These are phyloP conservation scores for Amniataba percoides DNA, from an alignment of 2,797 vertebrate species.

Conservation along the genomic window DNA sequence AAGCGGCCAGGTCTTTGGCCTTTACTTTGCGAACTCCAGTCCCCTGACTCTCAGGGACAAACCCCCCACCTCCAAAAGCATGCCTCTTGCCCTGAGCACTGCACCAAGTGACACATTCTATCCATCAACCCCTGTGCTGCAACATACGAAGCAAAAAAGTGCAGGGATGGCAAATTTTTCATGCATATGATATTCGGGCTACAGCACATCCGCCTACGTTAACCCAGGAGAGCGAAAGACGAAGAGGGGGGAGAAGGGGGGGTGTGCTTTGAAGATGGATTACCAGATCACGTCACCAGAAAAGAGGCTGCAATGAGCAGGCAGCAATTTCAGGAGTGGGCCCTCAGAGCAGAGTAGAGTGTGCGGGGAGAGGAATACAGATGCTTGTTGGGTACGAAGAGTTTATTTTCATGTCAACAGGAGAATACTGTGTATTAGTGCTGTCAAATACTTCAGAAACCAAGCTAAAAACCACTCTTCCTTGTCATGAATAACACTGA, in stretches of 20 bases:
- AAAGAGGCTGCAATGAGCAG: constrained; percentile 60
- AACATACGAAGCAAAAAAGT: constrained; percentile 70
- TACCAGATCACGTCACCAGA: constrained; percentile 72
- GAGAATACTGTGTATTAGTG: constrained; percentile 37
- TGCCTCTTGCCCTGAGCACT: constrained; percentile 66
- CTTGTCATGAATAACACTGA: constrained; percentile 19
- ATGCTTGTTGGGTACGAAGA: constrained; percentile 49
- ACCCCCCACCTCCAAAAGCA: constrained; percentile 49
- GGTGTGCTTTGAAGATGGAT: constrained; percentile 77
- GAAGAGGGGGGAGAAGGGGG: not conserved
- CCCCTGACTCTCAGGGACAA: constrained; percentile 59
- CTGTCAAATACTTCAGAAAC: constrained; percentile 34
- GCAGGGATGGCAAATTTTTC: constrained; percentile 73
- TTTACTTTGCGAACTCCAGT: constrained; percentile 60
- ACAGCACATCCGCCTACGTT: constrained; percentile 63
- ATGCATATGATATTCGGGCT: constrained; percentile 72
- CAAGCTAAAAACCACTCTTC: constrained; percentile 32
- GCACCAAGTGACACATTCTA: constrained; percentile 71
- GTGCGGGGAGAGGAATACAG: constrained; percentile 57
- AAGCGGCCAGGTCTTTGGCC: constrained; percentile 61
- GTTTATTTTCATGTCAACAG: constrained; percentile 70
- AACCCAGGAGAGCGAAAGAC: constrained; percentile 55
- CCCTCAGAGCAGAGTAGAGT: constrained; percentile 49
- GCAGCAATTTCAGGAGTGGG: constrained; percentile 65
- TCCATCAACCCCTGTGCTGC: constrained; percentile 67